phyloP scores from a whole-genome alignment of 2,797 vertebrate genomes.

The Macrochelys suwanniensis region DNA sequence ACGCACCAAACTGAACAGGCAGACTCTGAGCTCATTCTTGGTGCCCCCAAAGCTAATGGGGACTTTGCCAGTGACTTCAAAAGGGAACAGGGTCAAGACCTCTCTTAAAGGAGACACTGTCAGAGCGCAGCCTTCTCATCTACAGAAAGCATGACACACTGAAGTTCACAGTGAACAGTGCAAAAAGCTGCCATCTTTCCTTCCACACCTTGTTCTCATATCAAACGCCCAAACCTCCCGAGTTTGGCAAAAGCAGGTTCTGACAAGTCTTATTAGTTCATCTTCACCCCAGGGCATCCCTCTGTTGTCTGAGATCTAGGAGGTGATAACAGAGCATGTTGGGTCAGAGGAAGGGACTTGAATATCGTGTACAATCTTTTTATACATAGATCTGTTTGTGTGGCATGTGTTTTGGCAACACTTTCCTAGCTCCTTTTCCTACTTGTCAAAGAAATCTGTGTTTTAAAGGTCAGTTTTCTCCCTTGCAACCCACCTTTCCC shows the following conservation, averaged over 20 bases:
- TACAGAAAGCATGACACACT: not conserved
- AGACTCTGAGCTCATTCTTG: not conserved
- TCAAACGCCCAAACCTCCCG: not conserved
- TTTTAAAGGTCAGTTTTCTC: not conserved
- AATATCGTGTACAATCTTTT: not conserved
- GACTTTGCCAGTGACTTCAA: not conserved
- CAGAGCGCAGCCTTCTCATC: not conserved
- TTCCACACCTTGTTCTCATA: not conserved
- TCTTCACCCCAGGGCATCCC: not conserved
- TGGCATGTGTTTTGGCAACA: not conserved
- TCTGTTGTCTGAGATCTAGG: not conserved
- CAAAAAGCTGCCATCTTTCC: not conserved
- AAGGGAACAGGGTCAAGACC: not conserved
- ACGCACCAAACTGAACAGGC: not conserved
- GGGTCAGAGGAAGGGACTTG: not conserved
- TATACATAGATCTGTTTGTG: not conserved
- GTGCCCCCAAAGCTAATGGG: not conserved
- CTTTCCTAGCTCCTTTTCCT: not conserved
- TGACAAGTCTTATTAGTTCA: not conserved
- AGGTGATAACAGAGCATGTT: not conserved
- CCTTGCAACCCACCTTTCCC: not conserved
- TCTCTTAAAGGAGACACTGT: not conserved
- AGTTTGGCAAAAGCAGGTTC: not conserved
- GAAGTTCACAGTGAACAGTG: not conserved
- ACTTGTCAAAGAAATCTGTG: not conserved